These are phyloP conservation scores for Pterophyllum scalare DNA, from an alignment of 2,113 vertebrate species.

Conservation along the genomic window DNA sequence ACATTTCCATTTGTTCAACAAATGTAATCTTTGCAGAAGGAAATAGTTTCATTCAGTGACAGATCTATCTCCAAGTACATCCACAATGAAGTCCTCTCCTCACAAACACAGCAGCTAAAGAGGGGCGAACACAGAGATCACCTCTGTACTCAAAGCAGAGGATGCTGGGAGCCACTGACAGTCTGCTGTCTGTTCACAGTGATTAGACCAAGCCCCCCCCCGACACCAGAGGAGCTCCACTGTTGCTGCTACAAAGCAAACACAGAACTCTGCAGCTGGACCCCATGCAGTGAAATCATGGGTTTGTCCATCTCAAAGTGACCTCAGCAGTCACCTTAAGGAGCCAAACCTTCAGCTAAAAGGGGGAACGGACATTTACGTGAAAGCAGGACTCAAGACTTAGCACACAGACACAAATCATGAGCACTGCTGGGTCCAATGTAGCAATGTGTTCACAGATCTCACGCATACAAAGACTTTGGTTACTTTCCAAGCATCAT, in stretches of 20 bases:
- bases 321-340: background rate
- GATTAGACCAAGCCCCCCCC: slow-evolving; percentile 19
- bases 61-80: slow-evolving; percentile 32
- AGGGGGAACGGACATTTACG: background rate
- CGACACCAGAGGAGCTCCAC: background rate
- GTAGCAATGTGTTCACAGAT: background rate
- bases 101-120: slow-evolving; percentile 68
- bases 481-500: background rate
- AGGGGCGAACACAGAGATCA: background rate
- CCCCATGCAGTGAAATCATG: background rate
- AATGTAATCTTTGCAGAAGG: slow-evolving; percentile 34
- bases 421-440: background rate
- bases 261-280: background rate
- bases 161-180: background rate
- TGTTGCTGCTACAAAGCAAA: slow-evolving; percentile 12
- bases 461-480: background rate
- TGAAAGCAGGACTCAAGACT: background rate
- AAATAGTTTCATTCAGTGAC: slow-evolving; percentile 45
- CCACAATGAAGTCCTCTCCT: background rate
- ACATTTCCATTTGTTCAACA: slow-evolving; percentile 62
- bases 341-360: background rate
- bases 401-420: background rate
- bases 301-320: background rate
- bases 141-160: background rate
- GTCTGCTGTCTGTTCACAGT: slow-evolving; percentile 55